Percentiles rank a stretch among this genome's conserved stretches.
phyloP scores from a whole-genome alignment of 1,140 invertebrate genomes.

The Hesperophylax magnus region DNA sequence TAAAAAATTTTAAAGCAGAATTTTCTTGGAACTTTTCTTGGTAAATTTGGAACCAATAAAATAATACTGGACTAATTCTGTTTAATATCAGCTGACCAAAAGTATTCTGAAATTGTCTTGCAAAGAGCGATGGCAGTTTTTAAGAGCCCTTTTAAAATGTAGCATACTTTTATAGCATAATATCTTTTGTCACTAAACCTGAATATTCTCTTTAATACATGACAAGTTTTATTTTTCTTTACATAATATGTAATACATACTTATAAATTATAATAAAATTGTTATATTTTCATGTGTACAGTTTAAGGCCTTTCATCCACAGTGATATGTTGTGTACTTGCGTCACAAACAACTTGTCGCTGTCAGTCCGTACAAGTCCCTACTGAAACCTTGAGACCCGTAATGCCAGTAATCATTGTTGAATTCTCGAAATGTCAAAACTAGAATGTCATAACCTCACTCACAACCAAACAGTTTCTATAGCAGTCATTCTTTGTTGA shows the following conservation, averaged over 20 bases:
- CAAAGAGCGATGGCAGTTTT: not conserved
- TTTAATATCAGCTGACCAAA: not conserved
- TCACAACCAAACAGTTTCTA: no score
- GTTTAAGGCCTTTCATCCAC: no score
- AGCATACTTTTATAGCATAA: not conserved
- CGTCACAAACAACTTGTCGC: no score
- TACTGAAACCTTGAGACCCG: no score
- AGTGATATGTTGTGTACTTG: no score
- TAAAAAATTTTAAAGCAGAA: not conserved
- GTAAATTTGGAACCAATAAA: not conserved
- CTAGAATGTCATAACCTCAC: no score
- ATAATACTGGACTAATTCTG: not conserved
- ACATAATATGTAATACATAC: conserved; percentile 20
- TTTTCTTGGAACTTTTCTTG: not conserved
- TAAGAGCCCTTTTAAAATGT: no score
- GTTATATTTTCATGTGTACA: not conserved
- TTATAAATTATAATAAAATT: not conserved
- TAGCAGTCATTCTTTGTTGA: no score
- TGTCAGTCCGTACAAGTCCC: no score
- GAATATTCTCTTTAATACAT: conserved; percentile 29
- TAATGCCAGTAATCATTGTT: no score
- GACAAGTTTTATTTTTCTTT: conserved; percentile 22
- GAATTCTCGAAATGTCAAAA: no score
- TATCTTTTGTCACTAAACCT: conserved; percentile 10
- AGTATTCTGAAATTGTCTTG: conserved; percentile 1